Evolutionary conservation across 1,140 invertebrate species (phyloP).

Genomic region (Drosophila watanabei): DNA sequence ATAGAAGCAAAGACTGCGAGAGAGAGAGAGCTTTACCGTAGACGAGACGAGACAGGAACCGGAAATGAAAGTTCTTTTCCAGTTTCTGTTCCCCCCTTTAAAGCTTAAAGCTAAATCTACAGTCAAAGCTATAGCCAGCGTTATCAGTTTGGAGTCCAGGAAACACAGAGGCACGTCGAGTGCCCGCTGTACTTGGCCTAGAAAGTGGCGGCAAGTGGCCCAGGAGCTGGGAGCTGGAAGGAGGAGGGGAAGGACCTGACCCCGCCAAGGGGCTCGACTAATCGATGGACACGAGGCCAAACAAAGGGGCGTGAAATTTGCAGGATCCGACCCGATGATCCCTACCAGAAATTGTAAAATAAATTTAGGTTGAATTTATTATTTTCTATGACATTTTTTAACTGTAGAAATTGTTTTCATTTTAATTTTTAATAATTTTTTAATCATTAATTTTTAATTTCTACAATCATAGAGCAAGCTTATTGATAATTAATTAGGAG

Average conservation of each 20-base stretch:
- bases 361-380: background rate
- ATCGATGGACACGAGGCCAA: slow-evolving; percentile 31
- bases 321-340: background rate
- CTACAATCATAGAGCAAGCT: no score
- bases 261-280: slow-evolving; percentile 11
- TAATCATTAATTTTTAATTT: no score
- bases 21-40: background rate
- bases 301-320: slow-evolving; percentile 17
- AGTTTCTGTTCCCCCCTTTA: background rate
- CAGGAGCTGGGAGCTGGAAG: slow-evolving; percentile 6
- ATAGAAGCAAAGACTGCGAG: background rate
- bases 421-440: no score
- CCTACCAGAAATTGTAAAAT: background rate
- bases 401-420: no score
- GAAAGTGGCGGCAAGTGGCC: slow-evolving; percentile 8
- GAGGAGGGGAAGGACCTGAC: slow-evolving; percentile 27
- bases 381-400: background rate
- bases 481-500: no score
- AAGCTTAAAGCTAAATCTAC: background rate
- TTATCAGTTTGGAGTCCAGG: background rate
- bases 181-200: slow-evolving; percentile 32
- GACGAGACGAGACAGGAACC: background rate
- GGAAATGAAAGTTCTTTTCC: background rate
- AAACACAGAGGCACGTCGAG: background rate
- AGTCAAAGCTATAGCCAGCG: background rate